These are phyloP conservation scores for Myiozetetes cayanensis DNA, from an alignment of 2,113 vertebrate genomes.

Conservation along the genomic window DNA sequence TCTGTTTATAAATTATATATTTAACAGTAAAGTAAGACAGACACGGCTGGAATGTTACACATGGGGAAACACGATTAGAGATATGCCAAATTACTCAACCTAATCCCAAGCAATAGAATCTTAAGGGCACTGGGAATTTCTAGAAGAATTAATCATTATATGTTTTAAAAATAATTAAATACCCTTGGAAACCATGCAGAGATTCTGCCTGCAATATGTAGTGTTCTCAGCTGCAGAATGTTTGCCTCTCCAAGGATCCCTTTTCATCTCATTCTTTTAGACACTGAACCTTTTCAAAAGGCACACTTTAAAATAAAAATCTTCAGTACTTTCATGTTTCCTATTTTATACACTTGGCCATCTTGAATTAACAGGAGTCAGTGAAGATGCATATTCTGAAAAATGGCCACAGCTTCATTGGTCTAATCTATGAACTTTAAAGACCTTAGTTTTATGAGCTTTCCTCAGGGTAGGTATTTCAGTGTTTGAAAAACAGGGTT, in stretches of 20 bases:
- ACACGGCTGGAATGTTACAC: slow-evolving; percentile 63
- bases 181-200: slow-evolving; percentile 19
- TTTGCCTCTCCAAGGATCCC: slow-evolving; percentile 10
- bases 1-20: slow-evolving; percentile 75
- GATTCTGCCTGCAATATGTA: slow-evolving; percentile 1
- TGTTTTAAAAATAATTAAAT: slow-evolving; percentile 47
- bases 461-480: slow-evolving; percentile 59
- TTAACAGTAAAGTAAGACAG: slow-evolving; percentile 68
- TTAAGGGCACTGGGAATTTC: slow-evolving; percentile 54
- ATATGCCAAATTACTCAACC: slow-evolving; percentile 59
- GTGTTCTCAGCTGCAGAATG: not conserved
- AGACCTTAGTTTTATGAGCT: slow-evolving; percentile 53
- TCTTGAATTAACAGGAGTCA: slow-evolving; percentile 49
- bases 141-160: slow-evolving; percentile 42
- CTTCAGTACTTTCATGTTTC: not conserved
- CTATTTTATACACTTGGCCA: not conserved
- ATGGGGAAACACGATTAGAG: slow-evolving; percentile 48
- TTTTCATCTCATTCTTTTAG: slow-evolving; percentile 7
- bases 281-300: slow-evolving; percentile 24
- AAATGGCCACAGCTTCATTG: not conserved
- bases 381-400: slow-evolving; percentile 19
- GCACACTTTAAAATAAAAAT: not conserved
- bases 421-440: slow-evolving; percentile 59
- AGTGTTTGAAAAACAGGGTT: slow-evolving; percentile 63
- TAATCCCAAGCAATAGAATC: slow-evolving; percentile 52